phyloP scores from a whole-genome alignment of 2,888 invertebrate genomes.

The Pachymerium ferrugineum region DNA sequence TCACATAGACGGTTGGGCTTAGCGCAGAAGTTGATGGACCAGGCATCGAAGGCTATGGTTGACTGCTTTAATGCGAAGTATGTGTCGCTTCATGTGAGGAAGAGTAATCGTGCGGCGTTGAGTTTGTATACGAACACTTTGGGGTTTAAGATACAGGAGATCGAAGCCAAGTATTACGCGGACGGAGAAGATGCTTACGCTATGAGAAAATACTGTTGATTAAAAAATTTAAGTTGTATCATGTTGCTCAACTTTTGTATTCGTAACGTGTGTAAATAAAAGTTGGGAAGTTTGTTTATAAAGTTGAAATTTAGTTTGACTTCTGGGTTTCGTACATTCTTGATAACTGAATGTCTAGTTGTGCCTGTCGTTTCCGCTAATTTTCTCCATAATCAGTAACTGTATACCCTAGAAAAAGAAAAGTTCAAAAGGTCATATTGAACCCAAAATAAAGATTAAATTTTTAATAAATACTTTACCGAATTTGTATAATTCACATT shows the following conservation, averaged over 20 bases:
- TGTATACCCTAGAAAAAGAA: slow-evolving; percentile 53
- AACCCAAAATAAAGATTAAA: not conserved
- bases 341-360: slow-evolving; percentile 53
- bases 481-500: too few species aligned
- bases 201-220: too few species aligned
- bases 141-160: slow-evolving; percentile 72
- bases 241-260: too few species aligned
- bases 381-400: slow-evolving; percentile 67
- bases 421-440: slow-evolving; percentile 34
- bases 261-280: too few species aligned
- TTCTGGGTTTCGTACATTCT: slow-evolving; percentile 52
- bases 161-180: slow-evolving; percentile 98
- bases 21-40: slow-evolving; percentile 99
- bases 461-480: too few species aligned
- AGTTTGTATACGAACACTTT: slow-evolving; percentile 92
- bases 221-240: too few species aligned
- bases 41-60: slow-evolving; percentile 96
- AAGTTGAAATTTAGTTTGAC: too few species aligned
- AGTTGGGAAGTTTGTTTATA: too few species aligned
- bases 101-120: slow-evolving; percentile 93
- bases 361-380: slow-evolving; percentile 47
- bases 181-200: slow-evolving; percentile 99
- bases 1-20: slow-evolving; percentile 83
- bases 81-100: slow-evolving; percentile 95
- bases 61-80: slow-evolving; percentile 98